These are phyloP conservation scores for Papilio glaucus DNA, from an alignment of 1,140 invertebrate genomes.

Conservation along the genomic window DNA sequence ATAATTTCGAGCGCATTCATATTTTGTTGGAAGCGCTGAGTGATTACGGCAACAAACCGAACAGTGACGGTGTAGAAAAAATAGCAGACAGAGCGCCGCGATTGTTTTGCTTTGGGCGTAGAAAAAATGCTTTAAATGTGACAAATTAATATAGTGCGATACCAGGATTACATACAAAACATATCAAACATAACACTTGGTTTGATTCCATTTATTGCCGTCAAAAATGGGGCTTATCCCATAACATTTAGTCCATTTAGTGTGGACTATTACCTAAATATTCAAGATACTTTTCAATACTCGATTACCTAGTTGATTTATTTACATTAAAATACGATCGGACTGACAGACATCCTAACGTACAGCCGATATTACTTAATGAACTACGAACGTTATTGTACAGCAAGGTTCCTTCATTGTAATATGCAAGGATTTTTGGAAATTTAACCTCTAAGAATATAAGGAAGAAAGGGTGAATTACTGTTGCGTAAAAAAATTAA, in stretches of 20 bases:
- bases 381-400: too few species aligned
- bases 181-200: background rate
- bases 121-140: constrained; percentile 2
- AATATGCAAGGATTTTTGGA: too few species aligned
- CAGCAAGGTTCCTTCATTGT: too few species aligned
- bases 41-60: constrained; percentile 30
- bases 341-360: too few species aligned
- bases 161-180: background rate
- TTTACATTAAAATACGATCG: too few species aligned
- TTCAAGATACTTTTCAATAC: too few species aligned
- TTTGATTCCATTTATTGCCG: background rate
- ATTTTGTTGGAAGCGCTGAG: constrained; percentile 35
- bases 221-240: background rate
- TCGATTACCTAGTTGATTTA: too few species aligned
- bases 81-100: background rate
- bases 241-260: background rate
- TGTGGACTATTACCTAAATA: too few species aligned
- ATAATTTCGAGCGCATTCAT: constrained; percentile 32
- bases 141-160: constrained; percentile 13
- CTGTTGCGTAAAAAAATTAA: too few species aligned
- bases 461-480: too few species aligned
- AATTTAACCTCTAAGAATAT: too few species aligned
- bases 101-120: constrained; percentile 8
- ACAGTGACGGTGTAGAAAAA: constrained; percentile 12
- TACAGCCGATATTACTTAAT: too few species aligned